These are phyloP conservation scores for Panzeria rudis DNA, from an alignment of 2,888 invertebrate species.

Conservation along the genomic window DNA sequence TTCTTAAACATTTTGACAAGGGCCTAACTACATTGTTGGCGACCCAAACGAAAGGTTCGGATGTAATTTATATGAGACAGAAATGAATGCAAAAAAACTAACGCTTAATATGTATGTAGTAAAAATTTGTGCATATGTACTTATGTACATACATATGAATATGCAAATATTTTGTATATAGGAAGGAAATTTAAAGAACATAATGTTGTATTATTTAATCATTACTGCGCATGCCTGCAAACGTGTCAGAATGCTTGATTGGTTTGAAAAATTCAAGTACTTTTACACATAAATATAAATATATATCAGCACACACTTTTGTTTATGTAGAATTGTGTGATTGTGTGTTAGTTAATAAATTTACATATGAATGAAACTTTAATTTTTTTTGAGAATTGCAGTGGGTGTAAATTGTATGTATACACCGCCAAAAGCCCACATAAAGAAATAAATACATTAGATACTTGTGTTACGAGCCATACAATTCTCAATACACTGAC, in stretches of 20 bases:
- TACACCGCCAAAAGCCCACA: conserved; percentile 56
- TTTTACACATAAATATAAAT: not conserved
- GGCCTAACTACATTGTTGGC: too few relatives aligned
- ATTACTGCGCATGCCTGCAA: not conserved
- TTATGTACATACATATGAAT: too few relatives aligned
- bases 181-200: conserved; percentile 39
- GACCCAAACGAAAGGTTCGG: too few relatives aligned
- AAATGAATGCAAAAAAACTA: not conserved
- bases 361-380: conserved; percentile 53
- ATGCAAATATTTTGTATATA: not conserved
- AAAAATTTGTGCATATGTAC: too few relatives aligned
- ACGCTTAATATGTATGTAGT: too few relatives aligned
- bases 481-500: conserved; percentile 39
- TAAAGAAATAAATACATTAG: conserved; percentile 20
- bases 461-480: conserved; percentile 23
- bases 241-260: conserved; percentile 25
- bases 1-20: too few relatives aligned
- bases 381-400: conserved; percentile 38
- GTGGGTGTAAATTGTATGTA: conserved; percentile 54
- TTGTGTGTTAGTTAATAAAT: conserved; percentile 26
- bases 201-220: not conserved
- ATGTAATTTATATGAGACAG: not conserved
- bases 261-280: conserved; percentile 12
- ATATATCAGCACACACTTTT: not conserved
- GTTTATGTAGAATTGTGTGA: not conserved